Evolutionary conservation across 2,113 vertebrate species (phyloP), one percentile per base, ranked within the genome.

Genomic region (Chloebia gouldiae): DNA sequence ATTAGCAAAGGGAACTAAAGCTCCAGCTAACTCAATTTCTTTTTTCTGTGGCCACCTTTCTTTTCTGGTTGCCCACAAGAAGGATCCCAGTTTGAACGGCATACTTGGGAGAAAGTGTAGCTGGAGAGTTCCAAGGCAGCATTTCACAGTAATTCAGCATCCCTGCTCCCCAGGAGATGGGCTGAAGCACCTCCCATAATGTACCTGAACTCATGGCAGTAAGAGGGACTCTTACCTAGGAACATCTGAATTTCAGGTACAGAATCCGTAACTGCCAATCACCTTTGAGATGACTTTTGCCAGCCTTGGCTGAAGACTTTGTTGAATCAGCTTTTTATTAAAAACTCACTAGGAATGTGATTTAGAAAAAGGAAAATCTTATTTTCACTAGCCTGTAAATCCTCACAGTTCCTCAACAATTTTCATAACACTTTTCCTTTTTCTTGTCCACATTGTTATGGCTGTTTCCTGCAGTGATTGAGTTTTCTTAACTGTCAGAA

Each of bases 401-500:
- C 66, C 88, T 93, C 49, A 49, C 53, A 60, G 33, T 78, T 90
- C 51, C 64, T 88, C 92, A 81, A 73, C 35, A 45, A 92, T 91
- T 90, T 94, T 82, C 47, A 17, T 63, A 77, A 50, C 44, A 9
- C 73, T 91, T 66, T 79, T 73, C 39, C 19, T 50, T 79, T 86
- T 81, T 68, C 42, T 72, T 81, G 39, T 91, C 75, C 0, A 0
- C 39, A 30, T 73, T 93, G 84, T 76, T 59, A 33, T 37, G 68
- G 72, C 71, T 91, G 81, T 86, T 96, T 88, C 77, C 86, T 91
- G 49, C n/a, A 63, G 81, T 93, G 93, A 96, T 86, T 91, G 92
- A 93, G 94, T 93, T 94, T 93, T 96, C 25, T 3, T 80, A 92
- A 79, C 77, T 95, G 94, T 85, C 91, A 89, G 91, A 95, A 91